Conservation (phyloP, 2,113 vertebrate genomes). For the Acrocephalus kingi region DNA sequence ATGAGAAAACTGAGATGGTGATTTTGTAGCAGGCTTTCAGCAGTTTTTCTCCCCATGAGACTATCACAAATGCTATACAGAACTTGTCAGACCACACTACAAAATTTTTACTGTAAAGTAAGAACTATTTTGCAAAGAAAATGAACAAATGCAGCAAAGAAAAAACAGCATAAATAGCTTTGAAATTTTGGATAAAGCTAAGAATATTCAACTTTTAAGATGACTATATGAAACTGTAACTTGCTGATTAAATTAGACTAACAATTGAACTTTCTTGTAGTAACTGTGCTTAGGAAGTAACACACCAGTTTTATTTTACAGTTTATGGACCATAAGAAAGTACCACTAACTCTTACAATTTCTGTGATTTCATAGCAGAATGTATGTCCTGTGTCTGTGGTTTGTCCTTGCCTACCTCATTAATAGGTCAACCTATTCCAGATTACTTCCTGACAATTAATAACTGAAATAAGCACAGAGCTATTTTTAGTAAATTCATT, state of each 20-base stretch:
- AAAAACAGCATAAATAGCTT: neutral
- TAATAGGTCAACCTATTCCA: neutral
- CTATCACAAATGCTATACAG: neutral
- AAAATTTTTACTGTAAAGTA: neutral
- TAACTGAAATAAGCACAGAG: neutral
- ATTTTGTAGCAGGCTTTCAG: neutral
- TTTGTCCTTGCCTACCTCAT: neutral
- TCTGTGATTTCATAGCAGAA: neutral
- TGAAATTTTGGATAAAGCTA: neutral
- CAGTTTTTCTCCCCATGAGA: neutral
- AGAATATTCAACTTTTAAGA: neutral
- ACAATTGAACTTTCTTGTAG: neutral
- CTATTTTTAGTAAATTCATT: neutral
- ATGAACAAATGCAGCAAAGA: fast-evolving
- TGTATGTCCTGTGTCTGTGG: neutral
- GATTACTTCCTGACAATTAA: neutral
- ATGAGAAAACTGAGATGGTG: neutral
- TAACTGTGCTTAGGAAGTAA: neutral
- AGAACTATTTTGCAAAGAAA: neutral
- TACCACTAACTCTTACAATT: neutral
- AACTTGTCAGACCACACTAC: neutral
- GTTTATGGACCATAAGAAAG: neutral
- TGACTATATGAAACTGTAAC: neutral
- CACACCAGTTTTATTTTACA: neutral
- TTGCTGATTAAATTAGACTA: neutral